Evolutionary conservation across 1,140 invertebrate genomes (phyloP).

Genomic region (Ruditapes philippinarum): DNA sequence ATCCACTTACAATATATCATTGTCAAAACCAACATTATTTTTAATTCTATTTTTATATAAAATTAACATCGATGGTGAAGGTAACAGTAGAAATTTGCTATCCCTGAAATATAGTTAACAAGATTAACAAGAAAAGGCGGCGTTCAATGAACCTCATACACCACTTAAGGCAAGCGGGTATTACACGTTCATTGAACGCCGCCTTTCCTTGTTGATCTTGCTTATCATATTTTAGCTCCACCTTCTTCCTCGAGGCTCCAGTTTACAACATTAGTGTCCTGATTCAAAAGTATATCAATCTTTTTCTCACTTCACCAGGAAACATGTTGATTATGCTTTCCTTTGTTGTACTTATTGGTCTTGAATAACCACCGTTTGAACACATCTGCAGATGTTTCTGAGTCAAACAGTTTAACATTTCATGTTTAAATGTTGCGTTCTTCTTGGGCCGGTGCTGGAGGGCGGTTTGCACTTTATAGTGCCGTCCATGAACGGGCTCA

Average conservation of each 20-base stretch:
- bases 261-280: not conserved
- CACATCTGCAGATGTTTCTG: no score
- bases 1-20: conserved; percentile 64
- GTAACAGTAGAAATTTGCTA: conserved; percentile 7
- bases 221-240: no score
- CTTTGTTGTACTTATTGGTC: no score
- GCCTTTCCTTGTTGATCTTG: no score
- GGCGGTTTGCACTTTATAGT: no score
- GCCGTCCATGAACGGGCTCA: no score
- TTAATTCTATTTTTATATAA: conserved; percentile 67
- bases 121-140: no score
- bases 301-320: not conserved
- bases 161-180: conserved; percentile 19
- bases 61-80: conserved; percentile 14
- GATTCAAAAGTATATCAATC: not conserved
- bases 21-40: conserved; percentile 61
- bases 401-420: no score
- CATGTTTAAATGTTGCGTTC: no score
- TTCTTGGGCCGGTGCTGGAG: no score
- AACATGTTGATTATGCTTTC: not conserved
- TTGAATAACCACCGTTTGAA: no score
- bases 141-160: conserved; percentile 33
- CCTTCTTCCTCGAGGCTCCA: conserved; percentile 12
- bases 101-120: not conserved
- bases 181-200: no score